Evolutionary conservation across 2,888 invertebrate genomes (phyloP).

Genomic region (Agonopterix alstromeriana): DNA sequence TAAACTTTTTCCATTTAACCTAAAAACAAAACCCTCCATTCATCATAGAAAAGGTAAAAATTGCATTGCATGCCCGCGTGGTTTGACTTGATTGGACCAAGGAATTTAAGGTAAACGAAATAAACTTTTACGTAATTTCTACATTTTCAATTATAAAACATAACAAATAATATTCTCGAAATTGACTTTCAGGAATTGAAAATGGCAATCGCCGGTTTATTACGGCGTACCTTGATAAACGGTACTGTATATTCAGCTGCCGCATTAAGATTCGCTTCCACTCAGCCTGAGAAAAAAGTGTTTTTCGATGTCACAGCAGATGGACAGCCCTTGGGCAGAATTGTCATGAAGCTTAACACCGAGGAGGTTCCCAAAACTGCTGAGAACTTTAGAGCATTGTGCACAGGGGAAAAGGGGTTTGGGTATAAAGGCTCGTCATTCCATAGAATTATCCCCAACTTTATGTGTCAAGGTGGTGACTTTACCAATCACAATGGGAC

Average conservation of each 20-base stretch:
- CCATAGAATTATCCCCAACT: conserved; percentile 93
- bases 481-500: conserved; percentile 95
- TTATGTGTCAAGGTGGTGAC: conserved; percentile 98
- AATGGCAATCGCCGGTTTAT: conserved; percentile 41
- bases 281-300: conserved; percentile 73
- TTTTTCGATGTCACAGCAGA: conserved; percentile 94
- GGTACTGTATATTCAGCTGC: conserved; percentile 63
- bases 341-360: conserved; percentile 90
- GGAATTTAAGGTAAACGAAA: too few species aligned
- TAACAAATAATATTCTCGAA: too few species aligned
- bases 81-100: too few species aligned
- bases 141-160: too few species aligned
- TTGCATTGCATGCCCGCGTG: not conserved
- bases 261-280: conserved; percentile 54
- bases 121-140: too few species aligned
- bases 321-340: conserved; percentile 86
- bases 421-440: conserved; percentile 95
- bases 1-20: too few species aligned
- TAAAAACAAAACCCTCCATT: too few species aligned
- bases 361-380: conserved; percentile 96
- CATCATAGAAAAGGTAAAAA: too few species aligned
- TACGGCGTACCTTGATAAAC: conserved; percentile 52
- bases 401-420: conserved; percentile 78
- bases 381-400: conserved; percentile 96
- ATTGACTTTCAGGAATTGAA: not conserved